Conservation (phyloP, 2,797 vertebrate species). For the Molossus molossus region DNA sequence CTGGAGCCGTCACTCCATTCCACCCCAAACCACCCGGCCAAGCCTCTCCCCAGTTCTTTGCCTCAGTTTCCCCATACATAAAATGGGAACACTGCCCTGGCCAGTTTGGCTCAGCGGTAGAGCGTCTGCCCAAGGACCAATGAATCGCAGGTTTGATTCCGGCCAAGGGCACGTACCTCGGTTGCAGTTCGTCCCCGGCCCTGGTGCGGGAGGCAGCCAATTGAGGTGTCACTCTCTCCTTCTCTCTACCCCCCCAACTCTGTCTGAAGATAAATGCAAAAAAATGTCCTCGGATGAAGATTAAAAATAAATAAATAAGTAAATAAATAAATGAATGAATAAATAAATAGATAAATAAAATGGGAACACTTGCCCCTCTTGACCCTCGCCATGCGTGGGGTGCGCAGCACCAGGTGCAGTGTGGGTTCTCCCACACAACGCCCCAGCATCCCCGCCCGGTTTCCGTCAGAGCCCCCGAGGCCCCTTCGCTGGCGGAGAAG, state of each 20-base stretch:
- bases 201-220: no score
- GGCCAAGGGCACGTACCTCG: no score
- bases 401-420: rapidly evolving
- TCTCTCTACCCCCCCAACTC: no score
- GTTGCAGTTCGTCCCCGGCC: no score
- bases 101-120: no score
- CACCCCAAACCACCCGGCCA: not conserved
- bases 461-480: not conserved
- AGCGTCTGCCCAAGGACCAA: no score
- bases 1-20: not conserved
- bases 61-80: not conserved
- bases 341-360: not conserved
- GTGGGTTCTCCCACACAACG: not conserved
- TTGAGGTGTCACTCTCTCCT: no score
- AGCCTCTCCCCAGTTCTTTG: not conserved
- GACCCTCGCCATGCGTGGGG: rapidly evolving
- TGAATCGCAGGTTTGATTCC: no score
- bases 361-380: not conserved
- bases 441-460: not conserved
- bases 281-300: no score
- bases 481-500: not conserved
- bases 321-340: no score
- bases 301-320: no score
- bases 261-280: no score
- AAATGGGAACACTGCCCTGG: not conserved